phyloP scores from a whole-genome alignment of 2,888 invertebrate genomes.

The Phlogophora meticulosa region DNA sequence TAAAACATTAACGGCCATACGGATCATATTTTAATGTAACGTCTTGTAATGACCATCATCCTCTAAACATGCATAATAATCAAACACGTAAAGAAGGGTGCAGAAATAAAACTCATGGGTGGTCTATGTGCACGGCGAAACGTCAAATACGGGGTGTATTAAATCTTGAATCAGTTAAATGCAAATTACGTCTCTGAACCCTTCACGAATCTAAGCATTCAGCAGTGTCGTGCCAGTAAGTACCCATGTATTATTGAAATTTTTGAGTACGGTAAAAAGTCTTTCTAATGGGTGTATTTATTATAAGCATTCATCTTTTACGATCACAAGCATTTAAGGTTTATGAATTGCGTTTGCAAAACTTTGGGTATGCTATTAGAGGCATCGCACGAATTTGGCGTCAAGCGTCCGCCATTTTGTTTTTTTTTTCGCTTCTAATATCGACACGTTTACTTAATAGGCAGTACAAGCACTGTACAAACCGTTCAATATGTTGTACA shows the following conservation, averaged over 20 bases:
- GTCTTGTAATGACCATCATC: conserved; percentile 7
- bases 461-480: background rate
- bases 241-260: background rate
- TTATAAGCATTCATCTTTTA: background rate
- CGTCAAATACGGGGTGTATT: conserved; percentile 18
- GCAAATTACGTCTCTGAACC: conserved; percentile 25
- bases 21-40: conserved; percentile 9
- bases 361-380: conserved; percentile 33
- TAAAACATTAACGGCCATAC: conserved; percentile 26
- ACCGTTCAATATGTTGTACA: background rate
- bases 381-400: conserved; percentile 49
- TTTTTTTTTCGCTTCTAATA: conserved; percentile 42
- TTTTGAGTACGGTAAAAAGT: background rate
- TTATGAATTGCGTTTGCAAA: conserved; percentile 23
- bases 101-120: conserved; percentile 32
- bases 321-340: conserved; percentile 2
- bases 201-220: conserved; percentile 18
- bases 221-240: background rate
- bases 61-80: background rate
- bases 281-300: conserved; percentile 17
- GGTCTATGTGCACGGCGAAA: conserved; percentile 23
- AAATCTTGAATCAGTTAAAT: conserved; percentile 29
- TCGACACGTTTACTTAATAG: conserved; percentile 22
- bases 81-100: conserved; percentile 11
- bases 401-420: conserved; percentile 61